Evolutionary conservation across 2,113 vertebrate species (phyloP).

Genomic region (Peucedramus taeniatus): DNA sequence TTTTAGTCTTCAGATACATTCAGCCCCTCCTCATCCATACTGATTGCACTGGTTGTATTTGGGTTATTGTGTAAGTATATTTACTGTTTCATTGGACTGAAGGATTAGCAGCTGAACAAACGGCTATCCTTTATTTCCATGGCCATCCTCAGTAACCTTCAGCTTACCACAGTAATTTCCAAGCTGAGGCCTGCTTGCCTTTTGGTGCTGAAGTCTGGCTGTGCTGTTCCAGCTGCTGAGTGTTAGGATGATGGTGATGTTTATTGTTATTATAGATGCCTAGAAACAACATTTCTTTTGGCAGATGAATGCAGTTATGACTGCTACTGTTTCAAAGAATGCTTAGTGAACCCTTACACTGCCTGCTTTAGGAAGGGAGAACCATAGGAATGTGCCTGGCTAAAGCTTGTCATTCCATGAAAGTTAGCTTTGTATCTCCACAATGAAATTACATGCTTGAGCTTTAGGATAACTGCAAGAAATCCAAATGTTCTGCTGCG

Average conservation of each 20-base stretch:
- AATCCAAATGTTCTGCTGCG: not conserved
- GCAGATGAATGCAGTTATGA: not conserved
- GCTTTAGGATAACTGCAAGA: not conserved
- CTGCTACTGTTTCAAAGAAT: not conserved
- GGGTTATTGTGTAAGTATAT: constrained; percentile 77
- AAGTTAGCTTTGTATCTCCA: not conserved
- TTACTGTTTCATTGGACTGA: not conserved
- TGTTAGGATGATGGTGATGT: not conserved
- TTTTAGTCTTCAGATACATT: constrained; percentile 72
- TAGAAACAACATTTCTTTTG: not conserved
- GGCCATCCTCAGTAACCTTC: not conserved
- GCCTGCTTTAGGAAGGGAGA: not conserved
- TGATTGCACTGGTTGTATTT: constrained; percentile 70
- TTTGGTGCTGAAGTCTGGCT: not conserved
- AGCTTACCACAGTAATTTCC: not conserved
- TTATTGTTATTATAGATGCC: not conserved
- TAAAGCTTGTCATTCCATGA: not conserved
- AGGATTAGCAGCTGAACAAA: not conserved
- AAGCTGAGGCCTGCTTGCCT: not conserved
- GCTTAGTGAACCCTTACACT: not conserved
- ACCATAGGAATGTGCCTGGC: not conserved
- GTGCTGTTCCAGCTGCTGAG: not conserved
- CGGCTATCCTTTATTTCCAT: not conserved
- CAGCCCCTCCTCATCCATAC: constrained; percentile 68
- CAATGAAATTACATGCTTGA: not conserved